Evolutionary conservation across 2,888 invertebrate genomes (phyloP), one percentile per base, ranked within the genome.

Genomic region (Aphodius sticticus): DNA sequence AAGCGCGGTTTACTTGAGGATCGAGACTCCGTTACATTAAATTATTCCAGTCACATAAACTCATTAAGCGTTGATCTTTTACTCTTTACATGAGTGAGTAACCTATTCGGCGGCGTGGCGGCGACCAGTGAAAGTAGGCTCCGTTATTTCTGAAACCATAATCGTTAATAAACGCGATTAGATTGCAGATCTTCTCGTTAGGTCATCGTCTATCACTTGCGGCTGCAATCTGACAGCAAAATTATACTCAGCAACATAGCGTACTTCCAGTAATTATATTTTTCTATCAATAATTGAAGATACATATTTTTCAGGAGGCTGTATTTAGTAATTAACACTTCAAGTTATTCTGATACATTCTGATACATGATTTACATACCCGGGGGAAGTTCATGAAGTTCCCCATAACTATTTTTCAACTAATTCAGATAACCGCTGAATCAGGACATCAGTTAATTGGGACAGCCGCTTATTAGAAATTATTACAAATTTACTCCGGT

Each of bases 21-120:
- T 53, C 4, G 12, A 53, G 53, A 53, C 53, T 53, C 53, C 53
- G 53, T 53, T 53, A 53, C 53, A 12, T 53, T 53, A 9, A 53
- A 53, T 53, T 53, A 53, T 53, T 53, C 53, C 53, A 53, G 53
- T 53, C 53, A 53, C 53, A 53, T 53, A 53, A 53, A 53, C 53
- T 53, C 53, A 53, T 53, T 53, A 53, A 53, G 53, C 53, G 53
- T 53, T 53, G 53, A 53, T 53, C 53, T 53, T 53, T 53, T 53
- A 53, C 53, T 53, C 53, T 53, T 53, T 53, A 53, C 53, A 5
- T 53, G 53, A 53, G 53, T 53, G 12, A 5, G 9, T 53, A 53
- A 53, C 53, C 53, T 53, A 53, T 53, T 53, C 7, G 53, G 12
- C 53, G 53, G 53, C 53, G 53, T 5, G 53, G 53, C 53, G 53